These are phyloP conservation scores for Venusia cambrica DNA, from an alignment of 2,888 invertebrate species.

Conservation along the genomic window DNA sequence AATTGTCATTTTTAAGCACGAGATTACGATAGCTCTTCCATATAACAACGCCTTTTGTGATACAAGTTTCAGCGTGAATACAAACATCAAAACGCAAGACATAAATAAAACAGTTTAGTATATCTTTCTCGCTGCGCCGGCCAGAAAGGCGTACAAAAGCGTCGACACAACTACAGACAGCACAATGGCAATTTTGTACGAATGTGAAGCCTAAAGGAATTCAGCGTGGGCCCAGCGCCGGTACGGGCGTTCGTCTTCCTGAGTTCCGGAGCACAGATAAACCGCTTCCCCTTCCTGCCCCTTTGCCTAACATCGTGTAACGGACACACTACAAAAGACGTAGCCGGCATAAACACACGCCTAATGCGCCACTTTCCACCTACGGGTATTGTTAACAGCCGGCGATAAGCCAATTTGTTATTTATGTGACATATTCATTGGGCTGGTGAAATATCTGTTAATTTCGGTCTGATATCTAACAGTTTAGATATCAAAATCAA, in stretches of 20 bases:
- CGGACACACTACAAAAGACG: conserved; percentile 69
- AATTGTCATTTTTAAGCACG: too few species aligned
- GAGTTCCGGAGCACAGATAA: conserved; percentile 76
- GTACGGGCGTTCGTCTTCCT: conserved; percentile 70
- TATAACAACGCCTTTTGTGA: too few species aligned
- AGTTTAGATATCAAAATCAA: too few species aligned
- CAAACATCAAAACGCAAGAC: conserved; percentile 7
- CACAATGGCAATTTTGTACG: conserved; percentile 55
- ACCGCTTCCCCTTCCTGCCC: conserved; percentile 77
- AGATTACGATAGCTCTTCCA: too few species aligned
- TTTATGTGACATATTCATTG: conserved; percentile 27
- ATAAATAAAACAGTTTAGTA: conserved; percentile 24
- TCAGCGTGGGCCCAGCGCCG: conserved; percentile 47
- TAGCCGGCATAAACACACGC: conserved; percentile 55
- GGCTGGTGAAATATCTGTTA: conserved; percentile 2
- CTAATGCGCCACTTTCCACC: conserved; percentile 53
- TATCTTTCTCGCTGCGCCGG: conserved; percentile 21
- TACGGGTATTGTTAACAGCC: conserved; percentile 33
- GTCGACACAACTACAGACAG: conserved; percentile 29
- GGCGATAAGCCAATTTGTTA: conserved; percentile 28
- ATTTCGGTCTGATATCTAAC: too few species aligned
- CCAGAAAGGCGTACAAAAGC: conserved; percentile 29
- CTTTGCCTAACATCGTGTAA: conserved; percentile 73
- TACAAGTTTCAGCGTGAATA: conserved; percentile 3
- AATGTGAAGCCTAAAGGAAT: conserved; percentile 71